These are phyloP conservation scores for Cryptocephalus moraei DNA, from an alignment of 2,888 invertebrate species.

Conservation along the genomic window DNA sequence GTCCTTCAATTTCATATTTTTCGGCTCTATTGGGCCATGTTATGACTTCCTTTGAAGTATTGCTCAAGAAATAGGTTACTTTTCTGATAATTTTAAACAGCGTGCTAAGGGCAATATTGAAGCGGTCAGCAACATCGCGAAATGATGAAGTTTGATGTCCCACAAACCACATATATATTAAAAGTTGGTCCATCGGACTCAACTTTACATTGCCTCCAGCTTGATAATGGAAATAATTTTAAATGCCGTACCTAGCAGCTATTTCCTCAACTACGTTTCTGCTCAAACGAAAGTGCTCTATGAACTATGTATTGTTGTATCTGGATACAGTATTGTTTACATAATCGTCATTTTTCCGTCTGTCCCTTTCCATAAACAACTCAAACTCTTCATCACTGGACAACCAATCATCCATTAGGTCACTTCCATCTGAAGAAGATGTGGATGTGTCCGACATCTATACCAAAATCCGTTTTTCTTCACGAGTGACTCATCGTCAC, in stretches of 20 bases:
- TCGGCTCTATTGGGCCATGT: constrained; percentile 1
- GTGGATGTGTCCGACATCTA: too few relatives aligned
- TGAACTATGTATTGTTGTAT: neutral
- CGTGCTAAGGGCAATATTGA: constrained; percentile 1
- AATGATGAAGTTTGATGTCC: neutral
- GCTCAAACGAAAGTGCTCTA: neutral
- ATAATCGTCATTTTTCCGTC: neutral
- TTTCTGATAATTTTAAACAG: neutral
- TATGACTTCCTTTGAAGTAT: neutral
- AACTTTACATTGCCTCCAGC: too few relatives aligned
- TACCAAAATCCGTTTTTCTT: too few relatives aligned
- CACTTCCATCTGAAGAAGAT: too few relatives aligned
- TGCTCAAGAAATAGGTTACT: neutral
- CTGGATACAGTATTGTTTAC: too few relatives aligned
- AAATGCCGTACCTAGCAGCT: too few relatives aligned
- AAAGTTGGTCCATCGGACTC: neutral
- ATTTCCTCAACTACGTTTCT: too few relatives aligned
- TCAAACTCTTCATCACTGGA: neutral
- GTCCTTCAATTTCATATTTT: neutral
- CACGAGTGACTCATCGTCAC: too few relatives aligned
- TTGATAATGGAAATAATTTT: too few relatives aligned
- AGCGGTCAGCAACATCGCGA: constrained; percentile 1
- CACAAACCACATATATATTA: neutral
- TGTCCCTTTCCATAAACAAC: neutral
- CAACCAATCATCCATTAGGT: neutral